Conservation (phyloP, 2,888 invertebrate genomes). For the Ophonus ardosiacus region DNA sequence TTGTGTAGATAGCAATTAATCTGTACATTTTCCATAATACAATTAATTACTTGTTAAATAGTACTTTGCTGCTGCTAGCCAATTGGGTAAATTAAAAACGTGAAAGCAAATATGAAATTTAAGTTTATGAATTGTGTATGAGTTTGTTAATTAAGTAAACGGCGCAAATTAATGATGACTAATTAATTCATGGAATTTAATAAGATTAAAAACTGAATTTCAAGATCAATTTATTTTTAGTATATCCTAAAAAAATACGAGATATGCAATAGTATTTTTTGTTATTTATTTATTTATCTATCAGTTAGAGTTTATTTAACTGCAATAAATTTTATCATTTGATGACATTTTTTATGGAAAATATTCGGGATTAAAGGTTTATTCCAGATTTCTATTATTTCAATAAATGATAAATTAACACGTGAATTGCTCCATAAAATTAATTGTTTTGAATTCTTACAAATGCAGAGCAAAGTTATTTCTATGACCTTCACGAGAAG, state of each 20-base stretch:
- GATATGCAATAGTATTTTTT: not conserved
- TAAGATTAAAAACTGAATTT: not conserved
- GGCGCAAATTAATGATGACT: not conserved
- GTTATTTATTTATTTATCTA: too few species aligned
- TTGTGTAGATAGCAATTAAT: not conserved
- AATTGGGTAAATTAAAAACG: too few species aligned
- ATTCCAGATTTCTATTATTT: not conserved
- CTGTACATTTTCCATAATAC: not conserved
- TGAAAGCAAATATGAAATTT: not conserved
- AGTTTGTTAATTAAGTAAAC: slow-evolving; percentile 15
- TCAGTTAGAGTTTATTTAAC: slow-evolving; percentile 40
- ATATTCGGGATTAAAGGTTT: slow-evolving; percentile 8
- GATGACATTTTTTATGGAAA: slow-evolving; percentile 7
- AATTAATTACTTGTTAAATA: too few species aligned
- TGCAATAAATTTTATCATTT: slow-evolving; percentile 14
- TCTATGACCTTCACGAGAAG: slow-evolving; percentile 2
- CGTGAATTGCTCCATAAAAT: not conserved
- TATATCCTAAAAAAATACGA: not conserved
- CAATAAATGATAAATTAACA: not conserved
- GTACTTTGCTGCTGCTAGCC: too few species aligned
- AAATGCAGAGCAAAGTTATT: not conserved
- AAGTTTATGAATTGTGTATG: slow-evolving; percentile 12
- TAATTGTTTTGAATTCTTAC: slow-evolving; percentile 8
- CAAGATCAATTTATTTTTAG: not conserved
- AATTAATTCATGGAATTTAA: slow-evolving; percentile 2